Evolutionary conservation across 2,113 vertebrate genomes (phyloP).

Genomic region (Leucopsar rothschildi): DNA sequence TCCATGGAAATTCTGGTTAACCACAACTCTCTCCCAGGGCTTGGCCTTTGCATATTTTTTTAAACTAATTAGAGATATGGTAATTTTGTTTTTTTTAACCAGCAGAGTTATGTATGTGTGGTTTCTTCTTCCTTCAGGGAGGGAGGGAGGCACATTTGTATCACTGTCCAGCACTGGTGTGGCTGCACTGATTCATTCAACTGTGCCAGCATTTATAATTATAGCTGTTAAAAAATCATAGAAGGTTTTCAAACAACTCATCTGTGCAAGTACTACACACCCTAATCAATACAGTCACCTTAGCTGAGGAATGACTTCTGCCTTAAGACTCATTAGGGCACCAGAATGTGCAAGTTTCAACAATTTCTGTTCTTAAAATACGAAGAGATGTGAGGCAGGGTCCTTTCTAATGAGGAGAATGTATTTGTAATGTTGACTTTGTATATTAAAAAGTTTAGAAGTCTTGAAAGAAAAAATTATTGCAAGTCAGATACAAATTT

Average conservation of each 20-base stretch:
- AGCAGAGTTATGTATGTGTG: not conserved
- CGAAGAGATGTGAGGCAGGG: not conserved
- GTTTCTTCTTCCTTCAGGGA: not conserved
- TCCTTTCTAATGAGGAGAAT: not conserved
- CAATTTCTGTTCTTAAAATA: not conserved
- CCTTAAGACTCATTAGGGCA: not conserved
- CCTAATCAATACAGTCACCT: not conserved
- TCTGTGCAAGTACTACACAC: not conserved
- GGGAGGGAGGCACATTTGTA: not conserved
- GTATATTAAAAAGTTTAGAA: not conserved
- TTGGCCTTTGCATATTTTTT: not conserved
- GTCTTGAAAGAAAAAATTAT: not conserved
- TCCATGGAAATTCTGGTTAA: not conserved
- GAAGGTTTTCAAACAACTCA: not conserved
- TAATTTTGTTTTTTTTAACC: not conserved
- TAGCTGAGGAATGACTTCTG: not conserved
- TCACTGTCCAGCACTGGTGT: not conserved
- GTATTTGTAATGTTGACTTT: not conserved
- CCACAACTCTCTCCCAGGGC: not conserved
- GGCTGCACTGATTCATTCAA: not conserved
- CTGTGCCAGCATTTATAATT: not conserved
- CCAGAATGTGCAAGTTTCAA: not conserved
- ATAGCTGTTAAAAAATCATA: not conserved
- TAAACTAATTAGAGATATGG: not conserved
- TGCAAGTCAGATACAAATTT: not conserved